A percentile compares a stretch with the other conserved stretches of the same genome.
phyloP scores from a whole-genome alignment of 2,797 vertebrate species.

The Chanos chanos region DNA sequence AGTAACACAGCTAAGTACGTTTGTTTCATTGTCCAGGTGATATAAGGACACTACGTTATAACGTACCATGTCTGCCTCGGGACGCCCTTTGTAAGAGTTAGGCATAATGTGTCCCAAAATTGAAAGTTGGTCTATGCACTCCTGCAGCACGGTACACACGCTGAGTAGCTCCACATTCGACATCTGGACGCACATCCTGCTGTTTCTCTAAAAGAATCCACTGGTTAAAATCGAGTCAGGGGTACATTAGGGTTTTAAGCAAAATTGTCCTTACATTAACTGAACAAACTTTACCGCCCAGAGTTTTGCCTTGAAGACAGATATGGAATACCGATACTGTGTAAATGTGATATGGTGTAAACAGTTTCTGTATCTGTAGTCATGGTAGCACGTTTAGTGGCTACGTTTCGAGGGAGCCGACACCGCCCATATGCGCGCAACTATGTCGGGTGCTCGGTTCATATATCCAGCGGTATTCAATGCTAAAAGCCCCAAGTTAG shows the following conservation, averaged over 20 bases:
- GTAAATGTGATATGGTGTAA: neutral
- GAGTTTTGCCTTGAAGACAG: too few relatives aligned
- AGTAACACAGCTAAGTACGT: too few relatives aligned
- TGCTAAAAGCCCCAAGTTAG: too few relatives aligned
- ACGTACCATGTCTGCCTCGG: conserved; percentile 25
- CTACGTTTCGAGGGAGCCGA: too few relatives aligned
- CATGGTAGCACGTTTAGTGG: conserved; percentile 6
- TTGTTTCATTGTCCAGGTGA: too few relatives aligned
- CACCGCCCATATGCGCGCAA: too few relatives aligned
- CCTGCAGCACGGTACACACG: conserved; percentile 69
- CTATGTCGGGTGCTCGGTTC: too few relatives aligned
- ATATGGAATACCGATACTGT: too few relatives aligned
- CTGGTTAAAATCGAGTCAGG: neutral
- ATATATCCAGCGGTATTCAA: too few relatives aligned
- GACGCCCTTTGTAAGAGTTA: neutral
- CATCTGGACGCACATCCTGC: conserved; percentile 42
- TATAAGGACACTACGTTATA: too few relatives aligned
- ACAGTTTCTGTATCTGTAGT: neutral
- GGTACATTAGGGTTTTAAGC: neutral
- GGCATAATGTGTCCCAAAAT: conserved; percentile 72
- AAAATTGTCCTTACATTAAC: neutral
- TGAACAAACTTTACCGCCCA: neutral
- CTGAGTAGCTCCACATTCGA: conserved; percentile 60
- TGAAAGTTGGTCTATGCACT: conserved; percentile 69
- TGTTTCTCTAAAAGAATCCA: neutral